Base-by-base conservation (phyloP, 2,888 invertebrate genomes). In the Spodoptera littoralis region DNA sequence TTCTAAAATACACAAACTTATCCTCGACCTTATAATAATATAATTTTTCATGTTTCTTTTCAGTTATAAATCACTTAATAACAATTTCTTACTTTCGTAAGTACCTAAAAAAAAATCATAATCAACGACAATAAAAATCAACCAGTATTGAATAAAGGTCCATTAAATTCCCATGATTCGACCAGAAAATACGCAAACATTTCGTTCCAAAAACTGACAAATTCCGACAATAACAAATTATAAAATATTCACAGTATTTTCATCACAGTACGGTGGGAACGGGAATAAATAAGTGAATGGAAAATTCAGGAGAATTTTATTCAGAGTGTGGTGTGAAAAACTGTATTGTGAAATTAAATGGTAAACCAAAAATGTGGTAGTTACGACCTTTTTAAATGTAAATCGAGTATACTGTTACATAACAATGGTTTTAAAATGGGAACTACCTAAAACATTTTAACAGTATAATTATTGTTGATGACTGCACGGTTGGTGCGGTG, bases 301-400 rank as follows among this genome's bases (percentile, higher is more conserved):
- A 57, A 55, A 69, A 73, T 66, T 51, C 67, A 51, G 56, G 8
- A 51, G 53, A 54, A 63, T 54, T 51, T 1, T 57, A 30, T 50
- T 73, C 41, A 24, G n/a, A 45, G 60, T 12, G 3, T 36, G 45
- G n/a, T 24, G n/a, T 24, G 54, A 27, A 44, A 52, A 44, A 46
- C 27, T 43, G 22, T 30, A 11, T 50, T 30, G 41, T 55, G 45
- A 70, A 62, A 66, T 75, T 45, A 41, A 63, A 70, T 27, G 18
- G n/a, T 24, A 9, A 12, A 57, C 36, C 36, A 55, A 54, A 59
- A 36, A 51, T n/a, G 48, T 9, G 22, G 18, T 50, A 74, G 52
- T 47, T 61, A 57, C 59, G 74, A 58, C 70, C 75, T 65, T 74
- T 36, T 77, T 48, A 47, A 51, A 52, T 56, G 13, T 47, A 48